Base-by-base conservation (phyloP, 2,888 invertebrate genomes). In the Proisotoma minuta region DNA sequence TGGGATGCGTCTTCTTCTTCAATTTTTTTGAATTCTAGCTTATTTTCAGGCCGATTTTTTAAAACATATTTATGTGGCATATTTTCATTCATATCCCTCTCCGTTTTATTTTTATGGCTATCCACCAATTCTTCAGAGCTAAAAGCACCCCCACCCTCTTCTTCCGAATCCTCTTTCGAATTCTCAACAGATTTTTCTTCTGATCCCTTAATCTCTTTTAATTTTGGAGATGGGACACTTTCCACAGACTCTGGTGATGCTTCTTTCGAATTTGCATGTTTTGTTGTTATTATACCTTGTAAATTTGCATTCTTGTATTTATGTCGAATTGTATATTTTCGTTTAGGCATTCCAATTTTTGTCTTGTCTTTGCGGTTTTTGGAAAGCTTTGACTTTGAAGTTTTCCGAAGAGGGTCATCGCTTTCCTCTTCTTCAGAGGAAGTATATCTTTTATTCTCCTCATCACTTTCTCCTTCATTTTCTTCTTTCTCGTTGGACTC, bases 371-470 rank as follows among this genome's bases (percentile, higher is more conserved):
- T n/a, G n/a, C n/a, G n/a, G n/a, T n/a, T n/a, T n/a, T n/a, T n/a
- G n/a, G n/a, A n/a, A n/a, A n/a, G n/a, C n/a, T n/a, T n/a, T n/a
- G n/a, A n/a, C n/a, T n/a, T n/a, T n/a, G 34, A 15, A 10, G 15
- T 34, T 34, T 34, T 34, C 34, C 15, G 8, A 10, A 34, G 15
- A 34, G 8, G 34, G 8, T 34, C 34, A 10, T 34, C 59, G 56
- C 8, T 18, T 3, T 52, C 8, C 15, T 52, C 28, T 26, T 52
- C 52, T 27, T 52, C 52, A 4, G 52, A 52, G 2, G 52, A 52
- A 3, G 52, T 52, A n/a, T n/a, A n/a, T n/a, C n/a, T n/a, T n/a
- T n/a, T n/a, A n/a, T n/a, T 15, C 34, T 34, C 34, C 10, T 34
- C 34, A 15, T 34, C 34, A 15, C 15, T 15, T 10, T 34, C 34